A percentile compares a stretch with the other conserved stretches of the same genome.
Conservation (phyloP, 2,113 vertebrate genomes). For the Neopipo cinnamomea region DNA sequence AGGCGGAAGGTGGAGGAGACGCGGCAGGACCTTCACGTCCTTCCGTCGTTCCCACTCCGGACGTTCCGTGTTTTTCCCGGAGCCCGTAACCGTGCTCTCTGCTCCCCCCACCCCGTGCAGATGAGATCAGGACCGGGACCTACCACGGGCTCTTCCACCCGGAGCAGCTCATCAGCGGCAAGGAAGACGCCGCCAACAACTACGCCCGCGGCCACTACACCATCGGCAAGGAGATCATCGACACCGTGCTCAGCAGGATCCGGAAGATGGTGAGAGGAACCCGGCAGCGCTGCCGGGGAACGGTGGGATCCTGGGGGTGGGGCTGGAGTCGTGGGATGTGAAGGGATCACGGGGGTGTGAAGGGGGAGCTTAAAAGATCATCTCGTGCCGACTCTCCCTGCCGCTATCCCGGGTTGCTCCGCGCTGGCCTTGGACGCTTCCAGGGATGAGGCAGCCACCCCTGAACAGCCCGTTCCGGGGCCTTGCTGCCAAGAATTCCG, state of each 20-base stretch:
- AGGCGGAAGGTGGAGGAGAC: neutral
- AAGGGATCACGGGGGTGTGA: too few relatives aligned
- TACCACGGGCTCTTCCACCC: constrained; percentile 83
- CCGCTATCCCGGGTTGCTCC: neutral
- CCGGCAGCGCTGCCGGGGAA: accelerated
- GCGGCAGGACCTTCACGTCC: accelerated
- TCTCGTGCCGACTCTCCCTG: too few relatives aligned
- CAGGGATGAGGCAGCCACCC: neutral
- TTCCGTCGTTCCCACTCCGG: neutral
- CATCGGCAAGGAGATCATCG: constrained; percentile 73
- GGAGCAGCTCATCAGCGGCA: constrained; percentile 72
- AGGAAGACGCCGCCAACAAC: constrained; percentile 76
- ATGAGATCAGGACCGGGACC: constrained; percentile 79
- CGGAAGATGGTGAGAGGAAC: constrained; percentile 59
- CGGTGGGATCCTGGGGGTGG: too few relatives aligned
- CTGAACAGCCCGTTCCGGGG: neutral
- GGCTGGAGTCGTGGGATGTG: too few relatives aligned
- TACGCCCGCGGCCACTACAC: constrained; percentile 74
- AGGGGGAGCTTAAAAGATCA: neutral
- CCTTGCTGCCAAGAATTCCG: neutral
- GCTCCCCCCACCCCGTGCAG: constrained; percentile 44
- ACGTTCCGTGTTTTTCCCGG: neutral
- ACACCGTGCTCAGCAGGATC: constrained; percentile 66
- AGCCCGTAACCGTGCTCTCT: neutral
- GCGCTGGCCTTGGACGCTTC: neutral